Evolutionary conservation across 2,113 vertebrate species (phyloP), one percentile per base, ranked within the genome.

Genomic region (Zeus faber): DNA sequence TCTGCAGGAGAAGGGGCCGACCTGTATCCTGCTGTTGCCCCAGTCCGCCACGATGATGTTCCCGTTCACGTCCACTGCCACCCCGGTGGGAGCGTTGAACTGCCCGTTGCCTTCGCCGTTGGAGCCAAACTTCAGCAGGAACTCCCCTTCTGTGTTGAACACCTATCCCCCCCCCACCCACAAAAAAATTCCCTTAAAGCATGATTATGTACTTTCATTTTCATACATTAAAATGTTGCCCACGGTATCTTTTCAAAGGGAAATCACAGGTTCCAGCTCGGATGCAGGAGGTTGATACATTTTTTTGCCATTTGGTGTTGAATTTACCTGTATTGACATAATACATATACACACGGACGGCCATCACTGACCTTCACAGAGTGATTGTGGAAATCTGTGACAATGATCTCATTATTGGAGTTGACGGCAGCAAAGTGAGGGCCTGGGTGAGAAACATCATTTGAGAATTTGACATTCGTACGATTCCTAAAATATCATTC

Each of bases 1-100:
- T n/a, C n/a, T n/a, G n/a, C n/a, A n/a, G n/a, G n/a, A n/a, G n/a
- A n/a, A n/a, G n/a, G n/a, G n/a, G n/a, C 49, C 80, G 27, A 96
- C 97, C 94, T 99, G 97, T 87, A 99, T 98, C 64, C 97, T 82
- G 83, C 96, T 99, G 90, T 99, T 99, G 47, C 97, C 97, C 97
- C 97, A 99, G 18, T 98, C 97, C 0, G 97, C 97, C 45, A 99
- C 96, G 0, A 98, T 97, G 78, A 98, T 97, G 88, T 99, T 99
- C 35, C 95, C 97, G 6, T 96, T 96, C 3, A 89, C 86, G 56
- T 99, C 96, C 81, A 99, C 97, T 0, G 96, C 96, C 21, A 99
- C 95, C n/a, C 97, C 97, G 0, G 97, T 99, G 17, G 97, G 97
- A 23, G 97, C 97, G 35, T 99, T 99, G 73, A 99, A 99, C 78